These are phyloP conservation scores for Micrastur ruficollis DNA, from an alignment of 2,797 vertebrate species.

Conservation along the genomic window DNA sequence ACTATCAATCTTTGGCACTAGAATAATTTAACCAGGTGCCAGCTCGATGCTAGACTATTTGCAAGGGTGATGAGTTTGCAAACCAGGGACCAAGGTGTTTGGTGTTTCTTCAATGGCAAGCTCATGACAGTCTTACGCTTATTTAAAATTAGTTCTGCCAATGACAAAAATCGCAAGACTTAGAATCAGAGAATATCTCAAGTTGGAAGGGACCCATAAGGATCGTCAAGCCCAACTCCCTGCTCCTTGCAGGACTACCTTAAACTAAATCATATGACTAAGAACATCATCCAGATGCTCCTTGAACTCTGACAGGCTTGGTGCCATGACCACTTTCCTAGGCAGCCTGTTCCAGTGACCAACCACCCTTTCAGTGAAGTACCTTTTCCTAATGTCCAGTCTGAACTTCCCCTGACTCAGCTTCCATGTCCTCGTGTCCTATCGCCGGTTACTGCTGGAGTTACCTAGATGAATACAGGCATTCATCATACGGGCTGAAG, in stretches of 20 bases:
- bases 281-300: neutral
- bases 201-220: neutral
- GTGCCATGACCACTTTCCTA: neutral
- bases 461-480: neutral
- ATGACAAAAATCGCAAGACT: neutral
- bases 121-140: neutral
- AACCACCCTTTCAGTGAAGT: neutral
- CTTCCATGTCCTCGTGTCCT: neutral
- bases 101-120: neutral
- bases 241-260: neutral
- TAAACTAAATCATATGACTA: neutral
- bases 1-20: neutral
- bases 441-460: neutral
- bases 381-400: neutral
- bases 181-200: neutral
- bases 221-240: neutral
- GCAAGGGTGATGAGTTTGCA: neutral
- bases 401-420: neutral
- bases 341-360: neutral
- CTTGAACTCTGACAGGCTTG: neutral
- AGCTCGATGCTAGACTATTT: neutral
- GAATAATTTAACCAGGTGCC: neutral
- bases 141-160: neutral
- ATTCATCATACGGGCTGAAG: neutral
- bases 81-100: neutral